phyloP scores from a whole-genome alignment of 2,113 vertebrate genomes.

The Corythaixoides concolor region DNA sequence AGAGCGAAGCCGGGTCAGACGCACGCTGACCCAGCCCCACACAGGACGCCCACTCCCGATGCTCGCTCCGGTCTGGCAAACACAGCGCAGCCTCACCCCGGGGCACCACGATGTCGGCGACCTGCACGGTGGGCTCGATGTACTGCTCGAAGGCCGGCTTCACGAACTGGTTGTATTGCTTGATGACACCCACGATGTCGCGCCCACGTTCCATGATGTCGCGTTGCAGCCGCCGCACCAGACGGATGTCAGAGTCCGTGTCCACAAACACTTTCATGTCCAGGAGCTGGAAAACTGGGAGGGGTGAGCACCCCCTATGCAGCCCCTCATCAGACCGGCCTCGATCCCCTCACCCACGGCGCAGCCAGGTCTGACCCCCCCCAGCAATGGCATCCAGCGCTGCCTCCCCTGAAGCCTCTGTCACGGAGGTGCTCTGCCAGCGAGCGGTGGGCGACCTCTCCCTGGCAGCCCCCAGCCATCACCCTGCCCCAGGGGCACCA shows the following conservation, averaged over 20 bases:
- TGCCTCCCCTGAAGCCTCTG: not conserved
- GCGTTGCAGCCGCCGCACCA: slow-evolving; percentile 86
- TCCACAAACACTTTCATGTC: slow-evolving; percentile 96
- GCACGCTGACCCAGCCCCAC: accelerated
- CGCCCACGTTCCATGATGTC: slow-evolving; percentile 87
- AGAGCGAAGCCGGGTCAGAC: not conserved
- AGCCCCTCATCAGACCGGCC: not conserved
- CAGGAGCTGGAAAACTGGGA: slow-evolving; percentile 77
- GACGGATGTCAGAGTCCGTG: slow-evolving; percentile 89
- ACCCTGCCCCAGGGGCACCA: not conserved
- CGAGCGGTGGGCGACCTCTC: accelerated
- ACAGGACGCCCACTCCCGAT: accelerated
- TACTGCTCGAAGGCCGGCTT: slow-evolving; percentile 91
- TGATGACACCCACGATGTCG: slow-evolving; percentile 85
- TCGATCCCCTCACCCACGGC: accelerated
- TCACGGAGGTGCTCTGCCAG: accelerated
- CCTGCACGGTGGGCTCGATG: slow-evolving; percentile 90
- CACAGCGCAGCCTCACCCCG: slow-evolving; percentile 71
- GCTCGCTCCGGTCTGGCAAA: not conserved
- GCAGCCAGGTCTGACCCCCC: not conserved
- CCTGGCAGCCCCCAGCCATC: not conserved
- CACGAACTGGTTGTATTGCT: slow-evolving; percentile 91
- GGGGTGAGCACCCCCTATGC: slow-evolving; percentile 23
- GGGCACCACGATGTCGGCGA: slow-evolving; percentile 90
- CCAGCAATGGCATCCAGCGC: accelerated